Evolutionary conservation across 2,797 vertebrate species (phyloP).

Genomic region (Sebastes nivosus): DNA sequence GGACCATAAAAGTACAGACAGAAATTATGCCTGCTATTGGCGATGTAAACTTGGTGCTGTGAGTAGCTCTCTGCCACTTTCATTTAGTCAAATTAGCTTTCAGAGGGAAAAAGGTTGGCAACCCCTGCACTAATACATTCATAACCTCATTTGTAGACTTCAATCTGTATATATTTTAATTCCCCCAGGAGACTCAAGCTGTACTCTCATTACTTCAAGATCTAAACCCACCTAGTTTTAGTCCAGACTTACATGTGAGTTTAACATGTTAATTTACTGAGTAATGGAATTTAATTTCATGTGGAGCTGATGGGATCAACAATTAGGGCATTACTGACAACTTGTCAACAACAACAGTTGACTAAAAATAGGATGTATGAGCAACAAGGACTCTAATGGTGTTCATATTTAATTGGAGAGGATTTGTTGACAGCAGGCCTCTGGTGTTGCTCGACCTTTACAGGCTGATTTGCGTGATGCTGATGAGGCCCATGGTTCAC

Average conservation of each 20-base stretch:
- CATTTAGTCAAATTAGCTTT: no score
- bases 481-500: constrained; percentile 59
- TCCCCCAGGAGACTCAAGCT: background rate
- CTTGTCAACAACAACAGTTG: constrained; percentile 22
- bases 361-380: constrained; percentile 48
- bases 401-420: constrained; percentile 54
- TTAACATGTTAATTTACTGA: background rate
- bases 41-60: no score
- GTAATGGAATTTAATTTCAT: background rate
- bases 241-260: background rate
- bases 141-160: background rate
- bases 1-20: no score
- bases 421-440: constrained; percentile 67
- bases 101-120: no score
- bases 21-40: no score
- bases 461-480: constrained; percentile 63
- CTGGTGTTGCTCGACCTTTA: constrained; percentile 71
- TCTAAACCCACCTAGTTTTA: background rate
- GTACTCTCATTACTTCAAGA: background rate
- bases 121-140: background rate
- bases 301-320: background rate
- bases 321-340: background rate
- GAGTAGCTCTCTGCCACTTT: no score
- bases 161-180: background rate
- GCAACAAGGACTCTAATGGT: constrained; percentile 49